phyloP scores from a whole-genome alignment of 1,140 invertebrate species.

The Drosophila sproati region DNA sequence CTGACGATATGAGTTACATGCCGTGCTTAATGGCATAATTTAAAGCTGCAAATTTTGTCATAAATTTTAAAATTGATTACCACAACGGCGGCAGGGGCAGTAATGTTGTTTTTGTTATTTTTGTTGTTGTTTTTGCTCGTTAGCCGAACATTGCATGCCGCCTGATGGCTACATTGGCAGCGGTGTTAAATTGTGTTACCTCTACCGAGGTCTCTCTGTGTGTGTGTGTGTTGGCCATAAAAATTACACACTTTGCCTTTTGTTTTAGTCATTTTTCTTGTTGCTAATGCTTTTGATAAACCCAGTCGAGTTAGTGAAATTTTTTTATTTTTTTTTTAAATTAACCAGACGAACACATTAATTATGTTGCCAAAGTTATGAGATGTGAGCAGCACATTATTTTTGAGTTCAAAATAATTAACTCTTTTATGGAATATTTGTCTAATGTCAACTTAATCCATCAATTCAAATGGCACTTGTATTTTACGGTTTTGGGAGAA shows the following conservation, averaged over 20 bases:
- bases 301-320: slow-evolving; percentile 5
- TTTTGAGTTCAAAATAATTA: neutral
- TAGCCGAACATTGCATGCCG: slow-evolving; percentile 78
- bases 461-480: too few species aligned
- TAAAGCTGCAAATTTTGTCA: slow-evolving; percentile 85
- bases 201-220: slow-evolving; percentile 8
- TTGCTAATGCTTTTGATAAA: slow-evolving; percentile 54
- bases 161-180: slow-evolving; percentile 80
- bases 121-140: slow-evolving; percentile 76
- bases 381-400: neutral
- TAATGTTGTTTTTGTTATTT: slow-evolving; percentile 47
- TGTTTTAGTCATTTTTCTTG: slow-evolving; percentile 53
- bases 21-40: slow-evolving; percentile 85
- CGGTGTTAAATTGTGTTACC: slow-evolving; percentile 80
- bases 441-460: neutral
- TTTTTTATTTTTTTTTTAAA: neutral
- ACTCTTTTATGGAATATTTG: neutral
- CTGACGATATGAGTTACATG: slow-evolving; percentile 84
- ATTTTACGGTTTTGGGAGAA: neutral
- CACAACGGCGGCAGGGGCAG: slow-evolving; percentile 70
- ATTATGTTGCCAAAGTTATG: slow-evolving; percentile 18
- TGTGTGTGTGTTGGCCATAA: slow-evolving; percentile 36
- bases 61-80: slow-evolving; percentile 84
- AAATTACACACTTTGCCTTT: slow-evolving; percentile 54
- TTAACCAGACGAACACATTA: slow-evolving; percentile 39